Percentiles rank a stretch among this genome's conserved stretches.
Conservation (phyloP, 1,140 invertebrate species). For the Drosophila lowei region DNA sequence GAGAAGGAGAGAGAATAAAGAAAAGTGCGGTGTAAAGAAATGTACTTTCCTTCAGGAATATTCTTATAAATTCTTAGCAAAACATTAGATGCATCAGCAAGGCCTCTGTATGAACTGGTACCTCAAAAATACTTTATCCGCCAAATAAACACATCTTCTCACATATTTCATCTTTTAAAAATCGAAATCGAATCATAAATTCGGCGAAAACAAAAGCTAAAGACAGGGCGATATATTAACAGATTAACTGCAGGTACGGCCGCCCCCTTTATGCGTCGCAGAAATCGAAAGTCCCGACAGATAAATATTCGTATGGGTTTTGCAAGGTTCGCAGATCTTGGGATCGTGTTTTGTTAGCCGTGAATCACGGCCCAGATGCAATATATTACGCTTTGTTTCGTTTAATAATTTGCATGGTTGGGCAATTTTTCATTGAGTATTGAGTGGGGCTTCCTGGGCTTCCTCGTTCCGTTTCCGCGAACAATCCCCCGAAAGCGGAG, state of each 20-base stretch:
- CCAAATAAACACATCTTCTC: too few species aligned
- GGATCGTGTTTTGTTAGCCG: slow-evolving; percentile 13
- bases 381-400: slow-evolving; percentile 32
- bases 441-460: slow-evolving; percentile 19
- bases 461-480: slow-evolving; percentile 3
- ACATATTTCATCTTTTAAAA: too few species aligned
- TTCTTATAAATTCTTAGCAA: too few species aligned
- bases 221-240: slow-evolving; percentile 20
- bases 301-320: neutral
- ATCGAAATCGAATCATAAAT: neutral
- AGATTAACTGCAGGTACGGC: slow-evolving; percentile 6
- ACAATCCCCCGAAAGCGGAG: slow-evolving; percentile 19
- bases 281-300: slow-evolving; percentile 44
- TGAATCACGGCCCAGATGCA: slow-evolving; percentile 48
- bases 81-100: too few species aligned
- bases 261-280: slow-evolving; percentile 3
- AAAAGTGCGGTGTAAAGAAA: too few species aligned
- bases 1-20: too few species aligned
- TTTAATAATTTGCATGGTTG: slow-evolving; percentile 67
- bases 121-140: too few species aligned
- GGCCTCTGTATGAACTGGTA: too few species aligned
- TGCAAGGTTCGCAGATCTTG: slow-evolving; percentile 12
- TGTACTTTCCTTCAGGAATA: too few species aligned
- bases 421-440: slow-evolving; percentile 60
- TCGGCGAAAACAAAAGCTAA: slow-evolving; percentile 2